These are phyloP conservation scores for Heliconius erato DNA, from an alignment of 2,888 invertebrate genomes.

Conservation along the genomic window DNA sequence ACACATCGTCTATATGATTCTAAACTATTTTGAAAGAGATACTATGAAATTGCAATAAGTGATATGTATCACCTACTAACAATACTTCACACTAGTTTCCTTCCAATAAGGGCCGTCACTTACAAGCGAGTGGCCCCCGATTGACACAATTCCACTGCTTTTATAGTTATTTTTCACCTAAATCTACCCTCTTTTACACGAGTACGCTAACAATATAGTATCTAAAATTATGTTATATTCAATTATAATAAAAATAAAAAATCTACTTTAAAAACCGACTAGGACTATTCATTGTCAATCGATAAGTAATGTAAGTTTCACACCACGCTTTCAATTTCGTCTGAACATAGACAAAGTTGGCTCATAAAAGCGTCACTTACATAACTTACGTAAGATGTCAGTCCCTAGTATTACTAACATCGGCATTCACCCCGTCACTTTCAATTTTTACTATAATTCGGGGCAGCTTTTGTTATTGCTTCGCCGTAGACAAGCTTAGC, in stretches of 20 bases:
- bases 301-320: constrained; percentile 22
- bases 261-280: background rate
- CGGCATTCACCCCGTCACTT: constrained; percentile 40
- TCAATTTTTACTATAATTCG: constrained; percentile 40
- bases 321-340: constrained; percentile 31
- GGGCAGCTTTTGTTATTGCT: constrained; percentile 24
- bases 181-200: too few species aligned
- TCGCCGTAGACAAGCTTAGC: background rate
- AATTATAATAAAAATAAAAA: background rate
- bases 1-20: too few species aligned
- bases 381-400: constrained; percentile 21
- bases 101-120: too few species aligned
- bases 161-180: too few species aligned
- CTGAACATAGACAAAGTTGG: constrained; percentile 43
- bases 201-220: too few species aligned
- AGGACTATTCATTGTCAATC: background rate
- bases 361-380: constrained; percentile 41
- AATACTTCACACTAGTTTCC: too few species aligned
- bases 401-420: constrained; percentile 20
- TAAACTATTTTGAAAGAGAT: too few species aligned
- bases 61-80: too few species aligned
- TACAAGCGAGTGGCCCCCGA: too few species aligned
- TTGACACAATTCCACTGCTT: too few species aligned
- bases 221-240: too few species aligned
- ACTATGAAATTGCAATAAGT: too few species aligned